Conservation (phyloP, 1,140 invertebrate genomes). For the Leptinotarsa texana region DNA sequence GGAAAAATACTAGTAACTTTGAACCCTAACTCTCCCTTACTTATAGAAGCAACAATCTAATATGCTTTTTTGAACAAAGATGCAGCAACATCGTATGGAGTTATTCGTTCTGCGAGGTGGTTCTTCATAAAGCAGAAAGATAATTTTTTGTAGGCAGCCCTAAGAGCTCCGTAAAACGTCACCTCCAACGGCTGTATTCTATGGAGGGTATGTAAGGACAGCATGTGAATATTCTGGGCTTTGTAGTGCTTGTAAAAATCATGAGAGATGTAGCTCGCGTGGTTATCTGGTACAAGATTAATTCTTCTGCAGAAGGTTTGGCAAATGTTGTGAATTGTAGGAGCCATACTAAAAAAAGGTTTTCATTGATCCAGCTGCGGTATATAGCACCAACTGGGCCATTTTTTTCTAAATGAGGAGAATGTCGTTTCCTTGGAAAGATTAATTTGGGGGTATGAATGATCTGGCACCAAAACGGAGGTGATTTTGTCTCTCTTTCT, state of each 20-base stretch:
- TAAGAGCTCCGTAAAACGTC: not conserved
- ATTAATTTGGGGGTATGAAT: constrained; percentile 32
- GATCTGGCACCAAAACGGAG: constrained; percentile 16
- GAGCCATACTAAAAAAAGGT: constrained; percentile 26
- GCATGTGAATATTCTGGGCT: not conserved
- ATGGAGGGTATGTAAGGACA: not conserved
- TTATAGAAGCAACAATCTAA: no score
- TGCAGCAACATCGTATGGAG: no score
- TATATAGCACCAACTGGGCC: constrained; percentile 46
- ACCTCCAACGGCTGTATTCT: not conserved
- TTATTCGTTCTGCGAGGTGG: no score
- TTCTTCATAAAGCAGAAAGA: not conserved
- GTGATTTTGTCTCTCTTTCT: constrained; percentile 20
- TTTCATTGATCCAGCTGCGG: constrained; percentile 44
- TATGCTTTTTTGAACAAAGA: no score
- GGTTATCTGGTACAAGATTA: not conserved
- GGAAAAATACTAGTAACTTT: no score
- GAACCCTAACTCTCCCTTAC: no score
- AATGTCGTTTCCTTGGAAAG: constrained; percentile 32
- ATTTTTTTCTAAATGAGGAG: constrained; percentile 29
- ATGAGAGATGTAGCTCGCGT: not conserved
- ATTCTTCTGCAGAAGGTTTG: not conserved
- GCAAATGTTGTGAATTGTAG: constrained; percentile 20
- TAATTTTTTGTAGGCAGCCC: not conserved
- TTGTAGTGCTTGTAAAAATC: not conserved